Percentiles rank a stretch among this genome's conserved stretches.
Conservation (phyloP, 2,113 vertebrate species). For the Spilogale gracilis region DNA sequence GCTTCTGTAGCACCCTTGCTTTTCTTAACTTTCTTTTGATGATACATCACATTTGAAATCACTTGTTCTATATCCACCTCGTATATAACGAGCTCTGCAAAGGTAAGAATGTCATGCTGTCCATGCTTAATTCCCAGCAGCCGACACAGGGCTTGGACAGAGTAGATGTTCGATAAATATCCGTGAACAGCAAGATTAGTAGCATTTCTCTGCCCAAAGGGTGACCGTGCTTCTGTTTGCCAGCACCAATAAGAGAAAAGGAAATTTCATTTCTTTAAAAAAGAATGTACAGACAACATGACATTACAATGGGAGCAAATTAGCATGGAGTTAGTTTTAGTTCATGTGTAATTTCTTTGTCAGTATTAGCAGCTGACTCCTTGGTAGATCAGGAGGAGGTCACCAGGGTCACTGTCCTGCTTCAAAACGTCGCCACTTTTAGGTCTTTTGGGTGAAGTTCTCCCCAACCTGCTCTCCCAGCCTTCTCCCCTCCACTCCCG, state of each 20-base stretch:
- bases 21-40: background rate
- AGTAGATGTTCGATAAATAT: background rate
- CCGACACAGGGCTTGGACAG: background rate
- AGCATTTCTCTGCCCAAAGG: background rate
- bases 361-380: background rate
- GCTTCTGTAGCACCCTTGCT: background rate
- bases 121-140: background rate
- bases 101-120: background rate
- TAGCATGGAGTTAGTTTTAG: background rate
- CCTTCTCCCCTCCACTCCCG: background rate
- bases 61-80: background rate
- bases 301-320: background rate
- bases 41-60: background rate
- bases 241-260: background rate
- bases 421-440: background rate
- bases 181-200: background rate
- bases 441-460: background rate
- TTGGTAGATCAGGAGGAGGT: background rate
- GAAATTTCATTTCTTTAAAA: slow-evolving; percentile 3
- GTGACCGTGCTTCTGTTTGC: background rate
- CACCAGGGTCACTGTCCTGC: background rate
- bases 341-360: background rate
- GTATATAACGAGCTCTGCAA: background rate
- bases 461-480: background rate
- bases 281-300: background rate